Evolutionary conservation across 2,797 vertebrate species (phyloP), one percentile per base, ranked within the genome.

Genomic region (Stomatorhinus walkeri): DNA sequence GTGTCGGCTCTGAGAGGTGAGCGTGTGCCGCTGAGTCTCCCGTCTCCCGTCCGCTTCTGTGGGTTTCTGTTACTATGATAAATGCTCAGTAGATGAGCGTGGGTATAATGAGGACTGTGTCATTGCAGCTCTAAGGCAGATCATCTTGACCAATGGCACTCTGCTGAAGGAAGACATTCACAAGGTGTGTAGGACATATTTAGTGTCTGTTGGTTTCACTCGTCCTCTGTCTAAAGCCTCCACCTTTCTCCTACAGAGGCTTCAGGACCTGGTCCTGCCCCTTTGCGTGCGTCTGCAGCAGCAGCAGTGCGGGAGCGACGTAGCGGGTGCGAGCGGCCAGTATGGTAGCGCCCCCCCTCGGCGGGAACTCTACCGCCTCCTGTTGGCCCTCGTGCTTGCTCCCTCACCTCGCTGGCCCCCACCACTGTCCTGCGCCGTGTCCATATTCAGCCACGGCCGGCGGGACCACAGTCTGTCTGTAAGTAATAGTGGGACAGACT

Each of bases 101-200:
- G 40, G 59, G 59, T 28, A n/a, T 86, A 36, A 89, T 24, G 52
- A 61, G 59, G 40, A 64, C 56, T 85, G 8, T 51, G 14, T 32
- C 56, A 22, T 88, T 85, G 1, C 92, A 98, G 97, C 94, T 0
- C 93, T 98, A 54, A 96, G 96, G 88, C 94, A 94, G 3, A 94
- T 96, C 83, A 89, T 98, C 22, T 92, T 97, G 88, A 95, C 94
- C 84, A 96, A 96, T 6, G 97, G 97, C 0, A 96, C 96, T 2
- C 93, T 98, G 19, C 92, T 98, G 64, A 97, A 97, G 92, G 97
- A 97, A 10, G 96, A 97, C 12, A 92, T 95, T 19, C 97, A 98
- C 92, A 97, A 97, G 96, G 97, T 98, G 64, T 92, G 91, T 72
- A 54, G 81, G 43, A n/a, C 76, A 81, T 81, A 10, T 81, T 46